Conservation (phyloP, 1,140 invertebrate genomes). For the Ceratoteleas bidentatus region DNA sequence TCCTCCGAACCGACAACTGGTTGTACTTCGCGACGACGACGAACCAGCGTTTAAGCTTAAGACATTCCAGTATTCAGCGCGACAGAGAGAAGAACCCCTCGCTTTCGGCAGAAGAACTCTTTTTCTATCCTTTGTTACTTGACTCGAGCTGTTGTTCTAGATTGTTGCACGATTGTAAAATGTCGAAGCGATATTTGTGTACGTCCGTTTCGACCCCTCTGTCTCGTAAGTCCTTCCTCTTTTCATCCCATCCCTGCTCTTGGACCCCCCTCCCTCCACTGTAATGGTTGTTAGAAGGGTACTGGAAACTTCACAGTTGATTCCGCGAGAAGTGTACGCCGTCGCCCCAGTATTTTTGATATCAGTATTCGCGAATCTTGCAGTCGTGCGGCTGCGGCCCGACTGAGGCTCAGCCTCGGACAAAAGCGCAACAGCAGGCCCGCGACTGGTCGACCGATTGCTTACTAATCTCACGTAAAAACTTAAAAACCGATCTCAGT, state of each 20-base stretch:
- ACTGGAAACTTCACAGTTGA: constrained; percentile 44
- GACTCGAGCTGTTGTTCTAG: constrained; percentile 53
- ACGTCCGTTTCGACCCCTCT: background rate
- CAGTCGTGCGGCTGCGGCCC: constrained; percentile 68
- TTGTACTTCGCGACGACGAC: constrained; percentile 46
- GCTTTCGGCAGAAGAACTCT: constrained; percentile 8
- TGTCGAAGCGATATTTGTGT: constrained; percentile 53
- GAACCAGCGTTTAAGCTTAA: constrained; percentile 29
- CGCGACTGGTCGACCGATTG: constrained; percentile 31
- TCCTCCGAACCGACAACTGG: too few species aligned
- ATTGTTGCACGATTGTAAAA: constrained; percentile 54
- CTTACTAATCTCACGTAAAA: constrained; percentile 47
- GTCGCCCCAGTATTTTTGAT: constrained; percentile 79
- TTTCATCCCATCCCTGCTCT: too few species aligned
- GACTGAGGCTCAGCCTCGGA: constrained; percentile 55
- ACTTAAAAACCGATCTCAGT: constrained; percentile 49
- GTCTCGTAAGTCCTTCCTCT: too few species aligned
- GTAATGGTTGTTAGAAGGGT: constrained; percentile 27
- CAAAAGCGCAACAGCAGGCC: constrained; percentile 15
- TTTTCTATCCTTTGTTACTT: constrained; percentile 47
- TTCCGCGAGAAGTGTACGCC: constrained; percentile 61
- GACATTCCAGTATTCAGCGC: constrained; percentile 65
- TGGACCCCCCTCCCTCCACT: background rate
- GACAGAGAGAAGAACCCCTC: background rate
- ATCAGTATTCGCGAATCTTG: constrained; percentile 79